phyloP scores from a whole-genome alignment of 1,140 invertebrate species.

The Coelopa frigida region DNA sequence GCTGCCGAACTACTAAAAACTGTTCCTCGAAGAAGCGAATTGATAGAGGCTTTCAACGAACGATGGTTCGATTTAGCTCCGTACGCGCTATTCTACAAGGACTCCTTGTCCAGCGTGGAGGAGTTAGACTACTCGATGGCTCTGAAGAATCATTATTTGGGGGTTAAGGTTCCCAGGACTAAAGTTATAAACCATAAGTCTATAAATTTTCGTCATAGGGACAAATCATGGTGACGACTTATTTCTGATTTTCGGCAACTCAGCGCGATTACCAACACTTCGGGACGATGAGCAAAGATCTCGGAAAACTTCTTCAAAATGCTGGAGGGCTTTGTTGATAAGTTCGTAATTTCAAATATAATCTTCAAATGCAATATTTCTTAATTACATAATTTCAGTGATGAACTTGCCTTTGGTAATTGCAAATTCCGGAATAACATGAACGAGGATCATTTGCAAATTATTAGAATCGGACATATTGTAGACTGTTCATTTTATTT shows the following conservation, averaged over 20 bases:
- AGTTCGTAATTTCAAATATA: too few relatives aligned
- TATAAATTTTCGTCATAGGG: conserved; percentile 13
- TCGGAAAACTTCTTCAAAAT: conserved; percentile 23
- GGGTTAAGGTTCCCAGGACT: conserved; percentile 15
- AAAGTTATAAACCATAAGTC: conserved; percentile 15
- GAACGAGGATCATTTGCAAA: too few relatives aligned
- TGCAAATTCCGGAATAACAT: too few relatives aligned
- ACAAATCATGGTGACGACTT: conserved; percentile 30
- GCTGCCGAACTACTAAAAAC: conserved; percentile 36
- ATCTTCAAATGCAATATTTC: too few relatives aligned
- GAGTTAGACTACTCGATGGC: conserved; percentile 12
- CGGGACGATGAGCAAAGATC: conserved; percentile 18
- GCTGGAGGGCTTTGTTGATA: conserved; percentile 19
- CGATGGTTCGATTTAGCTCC: conserved; percentile 18
- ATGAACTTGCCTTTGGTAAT: conserved; percentile 6
- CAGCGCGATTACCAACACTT: conserved; percentile 3
- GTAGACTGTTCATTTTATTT: too few relatives aligned
- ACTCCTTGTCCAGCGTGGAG: conserved; percentile 13
- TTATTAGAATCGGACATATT: too few relatives aligned
- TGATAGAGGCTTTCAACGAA: conserved; percentile 13
- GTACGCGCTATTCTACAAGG: conserved; percentile 20
- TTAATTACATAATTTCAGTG: conserved; percentile 3
- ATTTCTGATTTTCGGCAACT: conserved; percentile 20
- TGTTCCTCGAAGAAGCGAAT: conserved; percentile 13
- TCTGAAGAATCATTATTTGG: conserved; percentile 20